These are phyloP conservation scores for Enteromius trimaculatus DNA, from an alignment of 2,797 vertebrate species.

Conservation along the genomic window DNA sequence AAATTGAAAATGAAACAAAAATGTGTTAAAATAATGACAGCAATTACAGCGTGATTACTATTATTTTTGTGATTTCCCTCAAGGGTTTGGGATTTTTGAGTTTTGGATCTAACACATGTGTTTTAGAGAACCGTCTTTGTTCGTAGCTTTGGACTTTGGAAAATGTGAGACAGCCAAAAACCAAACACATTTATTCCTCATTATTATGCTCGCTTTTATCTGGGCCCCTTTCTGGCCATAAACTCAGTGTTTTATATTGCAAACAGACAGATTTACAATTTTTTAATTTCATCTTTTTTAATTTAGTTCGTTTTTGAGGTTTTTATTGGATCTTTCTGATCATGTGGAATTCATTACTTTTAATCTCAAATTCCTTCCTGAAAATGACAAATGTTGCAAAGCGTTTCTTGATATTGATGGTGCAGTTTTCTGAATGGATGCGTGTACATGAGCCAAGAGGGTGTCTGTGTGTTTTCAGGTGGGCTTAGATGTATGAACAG, in stretches of 20 bases:
- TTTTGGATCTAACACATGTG: conserved; percentile 55
- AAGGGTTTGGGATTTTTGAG: conserved; percentile 44
- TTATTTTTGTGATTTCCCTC: conserved; percentile 58
- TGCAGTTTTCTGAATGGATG: not conserved
- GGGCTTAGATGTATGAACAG: not conserved
- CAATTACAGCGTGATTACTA: conserved; percentile 42
- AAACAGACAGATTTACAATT: conserved; percentile 37
- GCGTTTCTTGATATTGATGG: not conserved
- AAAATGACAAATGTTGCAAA: not conserved
- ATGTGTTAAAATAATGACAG: conserved; percentile 2
- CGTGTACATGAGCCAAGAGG: not conserved
- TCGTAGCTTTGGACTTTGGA: conserved; percentile 53
- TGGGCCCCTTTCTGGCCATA: conserved; percentile 41
- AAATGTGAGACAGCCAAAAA: conserved; percentile 59
- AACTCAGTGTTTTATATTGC: conserved; percentile 45
- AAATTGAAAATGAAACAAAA: not conserved
- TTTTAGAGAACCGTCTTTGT: conserved; percentile 54
- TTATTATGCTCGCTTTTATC: conserved; percentile 54
- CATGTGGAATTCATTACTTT: not conserved
- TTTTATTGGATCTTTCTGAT: not conserved
- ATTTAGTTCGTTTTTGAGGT: conserved; percentile 22
- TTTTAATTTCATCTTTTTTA: conserved; percentile 2
- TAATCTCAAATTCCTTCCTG: conserved; percentile 19
- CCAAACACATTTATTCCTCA: conserved; percentile 52
- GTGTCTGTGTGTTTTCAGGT: conserved; percentile 37